Evolutionary conservation across 2,797 vertebrate genomes (phyloP), one percentile per base, ranked within the genome.

Genomic region (Spea hammondii): DNA sequence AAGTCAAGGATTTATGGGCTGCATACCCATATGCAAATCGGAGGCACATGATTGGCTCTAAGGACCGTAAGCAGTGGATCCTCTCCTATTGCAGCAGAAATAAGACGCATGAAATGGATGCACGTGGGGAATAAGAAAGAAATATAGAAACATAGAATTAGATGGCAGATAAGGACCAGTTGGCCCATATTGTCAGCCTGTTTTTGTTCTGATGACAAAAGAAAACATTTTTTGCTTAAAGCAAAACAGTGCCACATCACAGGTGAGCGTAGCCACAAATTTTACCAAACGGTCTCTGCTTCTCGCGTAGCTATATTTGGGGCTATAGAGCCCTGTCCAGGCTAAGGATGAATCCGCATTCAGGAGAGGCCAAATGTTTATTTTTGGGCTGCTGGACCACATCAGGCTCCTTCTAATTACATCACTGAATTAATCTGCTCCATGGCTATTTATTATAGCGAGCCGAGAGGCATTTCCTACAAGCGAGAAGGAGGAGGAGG

Each of bases 341-440:
- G 73, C 47, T 68, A 69, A 80, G 84, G 83, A 65, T 49, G 70
- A 44, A 44, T 65, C 48, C 53, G 78, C 77, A 68, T 74, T 54
- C 76, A 5, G 66, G 86, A 74, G 77, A 83, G 0, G 0, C 83
- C 54, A 62, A 45, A 72, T 17, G 17, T 70, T 69, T 14, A 48
- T 84, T 72, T 75, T 83, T 32, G 74, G 78, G 79, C 70, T 89
- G 83, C 84, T 85, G 88, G 80, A 83, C 82, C 82, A 54, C 81
- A 82, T 76, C 79, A 88, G 82, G 83, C 79, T 84, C 84, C 79
- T 80, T 83, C 70, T 84, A 84, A 85, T 70, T 84, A 82, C 85
- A 86, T 85, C 85, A 79, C 83, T 68, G 60, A 85, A 78, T 76
- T 84, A 87, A 88, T 83, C 81, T 83, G 78, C 78, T 75, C 81